Evolutionary conservation across 2,797 vertebrate species (phyloP).

Genomic region (Smutsia temminckii): DNA sequence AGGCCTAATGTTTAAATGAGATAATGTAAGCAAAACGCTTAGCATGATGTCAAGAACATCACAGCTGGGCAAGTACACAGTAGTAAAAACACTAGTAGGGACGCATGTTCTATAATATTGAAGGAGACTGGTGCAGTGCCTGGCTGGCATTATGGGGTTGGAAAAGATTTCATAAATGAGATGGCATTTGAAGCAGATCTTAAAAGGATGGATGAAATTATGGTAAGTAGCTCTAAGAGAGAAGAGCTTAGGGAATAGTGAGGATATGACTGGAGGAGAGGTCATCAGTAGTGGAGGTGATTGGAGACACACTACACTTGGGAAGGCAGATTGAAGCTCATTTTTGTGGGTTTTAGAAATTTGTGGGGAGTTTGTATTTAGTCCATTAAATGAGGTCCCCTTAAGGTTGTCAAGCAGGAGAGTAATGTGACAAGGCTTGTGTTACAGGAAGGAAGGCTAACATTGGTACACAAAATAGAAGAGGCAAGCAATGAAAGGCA

Average conservation of each 20-base stretch:
- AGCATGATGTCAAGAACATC: neutral
- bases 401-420: neutral
- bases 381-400: neutral
- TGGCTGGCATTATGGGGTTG: neutral
- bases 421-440: neutral
- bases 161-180: neutral
- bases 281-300: neutral
- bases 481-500: neutral
- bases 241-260: neutral
- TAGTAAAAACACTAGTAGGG: neutral
- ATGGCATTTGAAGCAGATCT: neutral
- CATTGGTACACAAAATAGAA: neutral
- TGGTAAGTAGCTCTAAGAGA: neutral
- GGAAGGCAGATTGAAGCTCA: neutral
- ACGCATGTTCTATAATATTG: neutral
- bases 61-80: neutral
- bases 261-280: neutral
- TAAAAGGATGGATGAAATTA: neutral
- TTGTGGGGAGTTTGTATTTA: neutral
- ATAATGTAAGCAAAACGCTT: neutral
- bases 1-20: conserved; percentile 8
- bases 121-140: neutral
- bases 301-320: neutral
- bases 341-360: neutral
- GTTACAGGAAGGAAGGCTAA: neutral